Conservation (phyloP, 2,888 invertebrate species). For the Drosophila anomelani region DNA sequence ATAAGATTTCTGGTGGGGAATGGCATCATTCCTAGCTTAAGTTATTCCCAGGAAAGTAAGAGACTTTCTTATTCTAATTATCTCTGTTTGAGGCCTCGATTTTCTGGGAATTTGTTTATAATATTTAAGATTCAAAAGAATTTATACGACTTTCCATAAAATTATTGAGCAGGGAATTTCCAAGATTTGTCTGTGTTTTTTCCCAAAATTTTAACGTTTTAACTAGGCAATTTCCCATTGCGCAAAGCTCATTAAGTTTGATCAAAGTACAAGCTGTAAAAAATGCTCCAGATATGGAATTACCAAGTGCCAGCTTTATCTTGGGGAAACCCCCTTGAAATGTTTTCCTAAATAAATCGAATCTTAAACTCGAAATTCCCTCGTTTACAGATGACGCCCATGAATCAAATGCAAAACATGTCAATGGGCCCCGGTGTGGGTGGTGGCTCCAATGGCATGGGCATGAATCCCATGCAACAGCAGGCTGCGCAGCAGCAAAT, state of each 20-base stretch:
- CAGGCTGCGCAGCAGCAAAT: conserved; percentile 85
- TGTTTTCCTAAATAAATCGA: neutral
- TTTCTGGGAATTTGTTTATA: neutral
- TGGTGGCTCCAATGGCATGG: conserved; percentile 55
- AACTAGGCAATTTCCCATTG: neutral
- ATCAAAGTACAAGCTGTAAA: neutral
- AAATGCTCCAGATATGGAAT: neutral
- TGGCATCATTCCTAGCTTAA: neutral
- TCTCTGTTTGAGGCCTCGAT: neutral
- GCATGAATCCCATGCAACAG: conserved; percentile 84
- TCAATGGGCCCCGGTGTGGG: conserved; percentile 86
- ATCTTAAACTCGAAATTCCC: neutral
- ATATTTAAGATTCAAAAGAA: neutral
- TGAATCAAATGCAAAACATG: conserved; percentile 91
- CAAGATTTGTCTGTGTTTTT: neutral
- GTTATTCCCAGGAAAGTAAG: neutral
- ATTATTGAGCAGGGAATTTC: neutral
- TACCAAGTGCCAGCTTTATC: neutral
- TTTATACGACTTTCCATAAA: neutral
- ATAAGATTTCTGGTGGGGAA: neutral
- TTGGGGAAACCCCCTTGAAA: neutral
- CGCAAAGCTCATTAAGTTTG: neutral
- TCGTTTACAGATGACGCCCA: conserved; percentile 87
- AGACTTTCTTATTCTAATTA: neutral
- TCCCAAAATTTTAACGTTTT: neutral